A percentile compares a stretch with the other conserved stretches of the same genome.
Conservation (phyloP, 2,888 invertebrate species). For the Odontothrips loti region DNA sequence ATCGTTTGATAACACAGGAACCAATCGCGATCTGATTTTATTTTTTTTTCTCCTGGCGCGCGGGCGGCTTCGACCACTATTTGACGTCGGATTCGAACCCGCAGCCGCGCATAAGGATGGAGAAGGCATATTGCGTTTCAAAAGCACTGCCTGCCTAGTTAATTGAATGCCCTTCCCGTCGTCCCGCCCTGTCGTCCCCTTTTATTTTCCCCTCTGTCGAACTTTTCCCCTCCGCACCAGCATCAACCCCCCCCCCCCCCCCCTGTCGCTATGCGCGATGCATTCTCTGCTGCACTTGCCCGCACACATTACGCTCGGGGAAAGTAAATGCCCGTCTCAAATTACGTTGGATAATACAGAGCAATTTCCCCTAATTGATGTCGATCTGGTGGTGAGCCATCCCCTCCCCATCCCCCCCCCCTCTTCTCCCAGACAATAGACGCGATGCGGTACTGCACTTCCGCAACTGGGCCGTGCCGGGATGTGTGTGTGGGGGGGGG, state of each 20-base stretch:
- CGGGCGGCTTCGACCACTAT: too few relatives aligned
- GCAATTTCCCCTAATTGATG: conserved; percentile 20
- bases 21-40: too few relatives aligned
- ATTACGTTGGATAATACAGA: conserved; percentile 18
- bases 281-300: not conserved
- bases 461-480: too few relatives aligned
- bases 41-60: too few relatives aligned
- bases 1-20: too few relatives aligned
- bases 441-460: not conserved
- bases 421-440: not conserved
- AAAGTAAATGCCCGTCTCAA: conserved; percentile 11
- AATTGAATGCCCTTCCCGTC: not conserved
- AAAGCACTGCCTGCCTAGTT: not conserved
- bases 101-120: not conserved
- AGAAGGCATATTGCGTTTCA: not conserved
- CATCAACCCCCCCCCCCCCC: not conserved
- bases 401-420: not conserved
- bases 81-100: not conserved
- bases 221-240: not conserved
- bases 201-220: not conserved
- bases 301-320: not conserved
- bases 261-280: not conserved
- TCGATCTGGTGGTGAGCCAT: not conserved
- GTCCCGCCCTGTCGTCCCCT: not conserved
- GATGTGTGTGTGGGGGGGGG: not conserved